Percentiles rank a stretch among this genome's conserved stretches.
Evolutionary conservation across 1,140 invertebrate genomes (phyloP).

Genomic region (Camponotus floridanus): DNA sequence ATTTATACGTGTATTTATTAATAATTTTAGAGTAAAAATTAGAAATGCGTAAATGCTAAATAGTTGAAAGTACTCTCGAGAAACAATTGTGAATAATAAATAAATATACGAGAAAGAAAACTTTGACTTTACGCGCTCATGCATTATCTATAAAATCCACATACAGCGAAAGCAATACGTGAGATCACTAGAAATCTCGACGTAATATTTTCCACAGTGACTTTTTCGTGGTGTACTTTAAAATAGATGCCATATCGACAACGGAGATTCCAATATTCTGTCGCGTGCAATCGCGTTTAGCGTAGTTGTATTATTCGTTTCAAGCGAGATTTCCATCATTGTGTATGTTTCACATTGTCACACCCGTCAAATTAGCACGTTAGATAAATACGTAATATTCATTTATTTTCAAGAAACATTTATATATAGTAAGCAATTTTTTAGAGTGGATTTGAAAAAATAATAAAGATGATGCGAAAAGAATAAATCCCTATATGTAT

Average conservation of each 20-base stretch:
- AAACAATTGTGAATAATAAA: constrained; percentile 19
- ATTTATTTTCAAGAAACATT: not conserved
- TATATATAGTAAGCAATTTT: not conserved
- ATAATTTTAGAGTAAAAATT: too few species aligned
- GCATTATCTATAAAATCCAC: constrained; percentile 71
- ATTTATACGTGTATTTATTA: not conserved
- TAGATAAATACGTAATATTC: constrained; percentile 22
- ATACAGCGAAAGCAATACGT: constrained; percentile 9
- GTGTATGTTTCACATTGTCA: constrained; percentile 33
- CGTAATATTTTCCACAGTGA: constrained; percentile 64
- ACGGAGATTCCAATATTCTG: constrained; percentile 59
- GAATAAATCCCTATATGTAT: not conserved
- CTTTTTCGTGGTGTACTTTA: constrained; percentile 51
- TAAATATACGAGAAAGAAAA: constrained; percentile 32
- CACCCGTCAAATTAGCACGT: not conserved
- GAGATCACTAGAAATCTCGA: constrained; percentile 65
- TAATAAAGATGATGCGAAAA: not conserved
- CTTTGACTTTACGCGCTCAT: constrained; percentile 48
- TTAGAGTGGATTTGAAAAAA: not conserved
- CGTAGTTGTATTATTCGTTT: constrained; percentile 55
- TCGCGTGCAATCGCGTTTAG: constrained; percentile 65
- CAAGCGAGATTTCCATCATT: constrained; percentile 12
- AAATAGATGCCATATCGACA: constrained; percentile 66
- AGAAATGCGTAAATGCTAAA: not conserved
- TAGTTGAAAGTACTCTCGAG: not conserved